Evolutionary conservation across 2,113 vertebrate genomes (phyloP).

Genomic region (Mirounga angustirostris): DNA sequence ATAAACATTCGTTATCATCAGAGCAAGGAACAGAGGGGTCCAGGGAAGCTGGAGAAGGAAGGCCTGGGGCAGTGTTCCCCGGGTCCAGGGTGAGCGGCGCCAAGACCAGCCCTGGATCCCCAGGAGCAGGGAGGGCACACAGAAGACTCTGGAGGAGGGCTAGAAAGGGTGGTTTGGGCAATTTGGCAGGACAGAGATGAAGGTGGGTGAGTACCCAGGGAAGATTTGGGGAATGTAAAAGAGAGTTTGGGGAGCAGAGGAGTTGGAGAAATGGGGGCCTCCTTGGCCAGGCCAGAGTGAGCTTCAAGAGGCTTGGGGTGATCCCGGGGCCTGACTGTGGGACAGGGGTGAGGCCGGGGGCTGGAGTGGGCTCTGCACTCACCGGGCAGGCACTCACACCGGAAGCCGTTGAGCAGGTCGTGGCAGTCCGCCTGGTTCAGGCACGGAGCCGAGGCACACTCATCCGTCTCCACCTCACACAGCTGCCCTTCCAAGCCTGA

Average conservation of each 20-base stretch:
- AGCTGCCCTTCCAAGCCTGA: constrained; percentile 79
- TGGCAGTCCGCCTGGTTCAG: constrained; percentile 79
- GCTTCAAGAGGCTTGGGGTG: background rate
- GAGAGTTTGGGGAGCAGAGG: background rate
- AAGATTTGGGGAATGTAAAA: background rate
- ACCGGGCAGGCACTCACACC: constrained; percentile 79
- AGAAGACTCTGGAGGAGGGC: background rate
- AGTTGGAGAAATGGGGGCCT: background rate
- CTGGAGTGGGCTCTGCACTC: background rate
- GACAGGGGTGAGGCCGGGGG: background rate
- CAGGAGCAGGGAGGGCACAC: background rate
- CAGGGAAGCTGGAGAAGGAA: background rate
- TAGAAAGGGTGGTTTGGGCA: background rate
- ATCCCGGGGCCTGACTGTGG: no score
- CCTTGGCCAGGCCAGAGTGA: background rate
- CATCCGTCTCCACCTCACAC: constrained; percentile 78
- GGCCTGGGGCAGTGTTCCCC: background rate
- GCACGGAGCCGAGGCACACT: constrained; percentile 82
- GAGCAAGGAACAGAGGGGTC: background rate
- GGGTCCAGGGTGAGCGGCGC: background rate
- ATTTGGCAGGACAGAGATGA: background rate
- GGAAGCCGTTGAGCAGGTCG: constrained; percentile 56
- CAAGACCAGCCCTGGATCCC: background rate
- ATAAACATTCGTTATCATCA: background rate
- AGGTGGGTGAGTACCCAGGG: fast-evolving